Percentiles rank a stretch among this genome's conserved stretches.
Conservation (phyloP, 2,113 vertebrate species). For the Dissostichus mawsoni region DNA sequence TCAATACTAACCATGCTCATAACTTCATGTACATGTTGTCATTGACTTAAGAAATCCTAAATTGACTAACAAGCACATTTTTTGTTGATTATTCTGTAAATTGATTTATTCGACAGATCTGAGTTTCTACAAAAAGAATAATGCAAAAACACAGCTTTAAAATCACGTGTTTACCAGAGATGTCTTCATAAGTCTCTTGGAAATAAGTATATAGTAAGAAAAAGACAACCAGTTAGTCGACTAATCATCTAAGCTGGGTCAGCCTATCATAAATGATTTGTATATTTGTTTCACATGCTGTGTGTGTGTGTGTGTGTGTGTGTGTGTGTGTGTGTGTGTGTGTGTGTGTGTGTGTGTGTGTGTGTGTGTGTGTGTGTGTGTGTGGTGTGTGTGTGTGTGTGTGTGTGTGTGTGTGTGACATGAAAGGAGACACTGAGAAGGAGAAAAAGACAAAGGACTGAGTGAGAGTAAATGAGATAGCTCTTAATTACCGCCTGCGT, state of each 20-base stretch:
- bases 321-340: not conserved
- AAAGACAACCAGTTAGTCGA: no score
- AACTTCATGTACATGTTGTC: not conserved
- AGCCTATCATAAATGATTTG: not conserved
- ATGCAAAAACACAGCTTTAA: no score
- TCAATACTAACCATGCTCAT: not conserved
- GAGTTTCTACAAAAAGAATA: no score
- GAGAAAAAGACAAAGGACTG: slow-evolving; percentile 30
- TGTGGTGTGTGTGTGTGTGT: not conserved
- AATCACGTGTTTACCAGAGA: no score
- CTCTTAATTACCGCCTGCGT: slow-evolving; percentile 84
- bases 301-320: not conserved
- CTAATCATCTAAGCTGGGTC: no score
- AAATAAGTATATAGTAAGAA: no score
- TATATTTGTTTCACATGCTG: not conserved
- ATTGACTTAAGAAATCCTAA: no score
- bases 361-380: not conserved
- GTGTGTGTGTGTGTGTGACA: slow-evolving; percentile 1
- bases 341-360: not conserved
- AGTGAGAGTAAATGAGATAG: slow-evolving; percentile 55
- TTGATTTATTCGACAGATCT: no score
- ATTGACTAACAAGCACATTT: no score
- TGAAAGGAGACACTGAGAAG: slow-evolving; percentile 31
- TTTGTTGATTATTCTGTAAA: no score
- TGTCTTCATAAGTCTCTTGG: no score